Evolutionary conservation across 2,888 invertebrate species (phyloP).

Genomic region (Ennomos quercinarius): DNA sequence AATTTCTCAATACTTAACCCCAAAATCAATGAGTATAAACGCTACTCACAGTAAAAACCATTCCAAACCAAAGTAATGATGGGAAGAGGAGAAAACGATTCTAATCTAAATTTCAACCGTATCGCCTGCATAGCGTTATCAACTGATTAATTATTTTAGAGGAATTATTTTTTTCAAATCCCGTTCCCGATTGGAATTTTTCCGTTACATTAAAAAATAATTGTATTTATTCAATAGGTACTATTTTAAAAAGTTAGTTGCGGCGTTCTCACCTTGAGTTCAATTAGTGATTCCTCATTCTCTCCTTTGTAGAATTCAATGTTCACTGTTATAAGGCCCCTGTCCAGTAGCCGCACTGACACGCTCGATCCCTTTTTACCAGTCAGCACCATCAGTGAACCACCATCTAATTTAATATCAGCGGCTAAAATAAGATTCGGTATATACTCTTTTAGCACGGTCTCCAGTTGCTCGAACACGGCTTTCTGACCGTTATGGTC

Average conservation of each 20-base stretch:
- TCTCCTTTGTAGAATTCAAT: slow-evolving; percentile 93
- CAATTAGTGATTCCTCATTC: slow-evolving; percentile 89
- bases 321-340: slow-evolving; percentile 92
- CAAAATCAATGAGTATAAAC: too few species aligned
- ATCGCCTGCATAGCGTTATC: too few species aligned
- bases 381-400: slow-evolving; percentile 88
- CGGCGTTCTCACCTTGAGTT: slow-evolving; percentile 88
- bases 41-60: too few species aligned
- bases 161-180: too few species aligned
- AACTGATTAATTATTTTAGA: too few species aligned
- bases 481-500: slow-evolving; percentile 88
- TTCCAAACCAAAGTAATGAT: too few species aligned
- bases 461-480: slow-evolving; percentile 88
- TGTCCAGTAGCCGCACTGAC: slow-evolving; percentile 89
- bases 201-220: too few species aligned
- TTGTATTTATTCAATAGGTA: slow-evolving; percentile 14
- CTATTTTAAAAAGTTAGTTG: slow-evolving; percentile 7
- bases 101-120: too few species aligned
- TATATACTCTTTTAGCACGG: slow-evolving; percentile 89
- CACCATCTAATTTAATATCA: slow-evolving; percentile 89
- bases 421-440: slow-evolving; percentile 89
- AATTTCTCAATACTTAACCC: too few species aligned
- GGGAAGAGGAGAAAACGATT: too few species aligned
- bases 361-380: slow-evolving; percentile 90
- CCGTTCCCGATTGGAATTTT: too few species aligned